A percentile compares a stretch with the other conserved stretches of the same genome.
Conservation (phyloP, 2,888 invertebrate species). For the Saturnia japonica region DNA sequence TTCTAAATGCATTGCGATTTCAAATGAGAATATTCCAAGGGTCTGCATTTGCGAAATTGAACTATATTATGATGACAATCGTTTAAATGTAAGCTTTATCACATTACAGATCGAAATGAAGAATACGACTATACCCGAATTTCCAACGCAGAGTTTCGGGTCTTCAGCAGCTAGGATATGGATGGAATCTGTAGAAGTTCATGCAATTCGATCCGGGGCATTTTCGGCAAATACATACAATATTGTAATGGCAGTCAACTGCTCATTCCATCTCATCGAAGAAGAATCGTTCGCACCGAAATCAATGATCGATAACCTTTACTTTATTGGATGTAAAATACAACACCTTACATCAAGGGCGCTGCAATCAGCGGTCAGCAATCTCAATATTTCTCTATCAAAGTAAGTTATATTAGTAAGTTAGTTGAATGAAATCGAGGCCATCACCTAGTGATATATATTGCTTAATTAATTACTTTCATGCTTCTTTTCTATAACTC, state of each 20-base stretch:
- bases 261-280: conserved; percentile 82
- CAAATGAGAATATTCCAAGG: conserved; percentile 16
- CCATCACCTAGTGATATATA: no score
- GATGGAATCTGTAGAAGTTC: conserved; percentile 76
- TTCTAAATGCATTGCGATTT: conserved; percentile 30
- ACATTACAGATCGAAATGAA: conserved; percentile 84
- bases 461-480: no score
- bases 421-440: no score
- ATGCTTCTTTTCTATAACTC: no score
- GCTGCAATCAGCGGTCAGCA: conserved; percentile 83
- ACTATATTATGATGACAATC: conserved; percentile 4
- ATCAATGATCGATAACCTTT: conserved; percentile 83
- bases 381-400: conserved; percentile 84
- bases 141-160: conserved; percentile 84
- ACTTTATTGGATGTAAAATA: conserved; percentile 82
- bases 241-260: conserved; percentile 83
- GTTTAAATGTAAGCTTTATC: conserved; percentile 18
- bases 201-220: conserved; percentile 82
- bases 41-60: conserved; percentile 29
- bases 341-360: conserved; percentile 81
- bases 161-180: conserved; percentile 84
- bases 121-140: conserved; percentile 80
- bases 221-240: conserved; percentile 86
- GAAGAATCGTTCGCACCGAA: conserved; percentile 84
- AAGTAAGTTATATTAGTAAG: conserved; percentile 74